Evolutionary conservation across 2,797 vertebrate genomes (phyloP).

Genomic region (Oreortyx pictus): DNA sequence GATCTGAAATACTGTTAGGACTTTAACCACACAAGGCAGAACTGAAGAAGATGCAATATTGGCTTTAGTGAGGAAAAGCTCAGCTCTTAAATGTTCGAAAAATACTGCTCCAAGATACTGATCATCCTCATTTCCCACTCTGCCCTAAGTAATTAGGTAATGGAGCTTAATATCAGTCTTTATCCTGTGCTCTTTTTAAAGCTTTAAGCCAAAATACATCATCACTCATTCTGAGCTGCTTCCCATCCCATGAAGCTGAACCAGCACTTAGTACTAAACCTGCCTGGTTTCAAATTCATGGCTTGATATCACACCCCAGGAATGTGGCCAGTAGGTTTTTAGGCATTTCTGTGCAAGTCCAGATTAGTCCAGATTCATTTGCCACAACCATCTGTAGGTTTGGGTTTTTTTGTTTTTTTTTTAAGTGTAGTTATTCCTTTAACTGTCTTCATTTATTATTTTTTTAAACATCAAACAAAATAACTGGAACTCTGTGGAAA

Average conservation of each 20-base stretch:
- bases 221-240: slow-evolving; percentile 61
- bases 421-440: slow-evolving; percentile 36
- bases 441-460: slow-evolving; percentile 62
- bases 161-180: slow-evolving; percentile 65
- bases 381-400: slow-evolving; percentile 50
- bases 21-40: neutral
- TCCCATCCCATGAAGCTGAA: slow-evolving; percentile 65
- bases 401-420: neutral
- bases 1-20: neutral
- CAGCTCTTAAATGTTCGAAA: neutral
- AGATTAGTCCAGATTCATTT: slow-evolving; percentile 68
- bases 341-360: slow-evolving; percentile 68
- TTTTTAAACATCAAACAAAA: slow-evolving; percentile 67
- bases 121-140: slow-evolving; percentile 5
- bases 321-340: slow-evolving; percentile 63
- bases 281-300: slow-evolving; percentile 66
- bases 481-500: slow-evolving; percentile 72
- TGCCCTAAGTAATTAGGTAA: slow-evolving; percentile 63
- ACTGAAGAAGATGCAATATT: neutral
- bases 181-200: slow-evolving; percentile 50
- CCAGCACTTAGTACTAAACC: slow-evolving; percentile 55
- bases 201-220: slow-evolving; percentile 67
- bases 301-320: slow-evolving; percentile 64
- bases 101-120: slow-evolving; percentile 19
- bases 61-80: neutral